Evolutionary conservation across 2,888 invertebrate species (phyloP), one percentile per base, ranked within the genome.

Genomic region (Cecidostiba fungosa): DNA sequence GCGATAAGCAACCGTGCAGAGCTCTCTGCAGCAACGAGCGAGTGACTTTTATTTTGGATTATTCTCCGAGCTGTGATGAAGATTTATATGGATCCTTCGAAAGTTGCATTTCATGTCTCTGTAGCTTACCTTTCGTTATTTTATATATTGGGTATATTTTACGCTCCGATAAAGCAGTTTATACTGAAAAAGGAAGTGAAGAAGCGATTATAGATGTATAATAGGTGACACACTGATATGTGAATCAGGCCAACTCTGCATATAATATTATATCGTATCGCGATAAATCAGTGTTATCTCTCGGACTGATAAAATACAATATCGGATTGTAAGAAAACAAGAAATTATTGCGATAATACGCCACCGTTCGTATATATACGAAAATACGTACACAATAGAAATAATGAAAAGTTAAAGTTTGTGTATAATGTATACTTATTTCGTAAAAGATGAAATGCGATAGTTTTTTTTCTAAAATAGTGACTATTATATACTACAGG

Each of bases 211-310:
- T 43, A 12, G 43, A 1, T 32, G 12, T n/a, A n/a, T n/a, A n/a
- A n/a, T n/a, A n/a, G n/a, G n/a, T 26, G 6, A n/a, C 29, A n/a
- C 5, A 82, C 43, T 29, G 66, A 74, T 47, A 6, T 6, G n/a
- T 39, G 78, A 79, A 79, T 78, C 73, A 66, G 39, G 66, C 39
- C 43, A 54, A 76, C 69, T 84, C 69, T 69, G 29, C 69, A 76
- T 79, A 74, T 84, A 79, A 59, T 59, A 59, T 59, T n/a, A 43
- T 43, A n/a, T 59, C 54, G 54, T 59, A 59, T 59, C 19, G 54
- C 54, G 84, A 80, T 80, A 80, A 80, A 84, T 84, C 79, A 84
- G 62, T 79, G 79, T 84, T 84, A 79, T 84, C 84, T 8, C n/a
- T 32, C 26, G 1, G 14, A n/a, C 69, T 59, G 79, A 76, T 80